Base-by-base conservation (phyloP, 2,888 invertebrate species). In the Acanthoscelides obtectus region DNA sequence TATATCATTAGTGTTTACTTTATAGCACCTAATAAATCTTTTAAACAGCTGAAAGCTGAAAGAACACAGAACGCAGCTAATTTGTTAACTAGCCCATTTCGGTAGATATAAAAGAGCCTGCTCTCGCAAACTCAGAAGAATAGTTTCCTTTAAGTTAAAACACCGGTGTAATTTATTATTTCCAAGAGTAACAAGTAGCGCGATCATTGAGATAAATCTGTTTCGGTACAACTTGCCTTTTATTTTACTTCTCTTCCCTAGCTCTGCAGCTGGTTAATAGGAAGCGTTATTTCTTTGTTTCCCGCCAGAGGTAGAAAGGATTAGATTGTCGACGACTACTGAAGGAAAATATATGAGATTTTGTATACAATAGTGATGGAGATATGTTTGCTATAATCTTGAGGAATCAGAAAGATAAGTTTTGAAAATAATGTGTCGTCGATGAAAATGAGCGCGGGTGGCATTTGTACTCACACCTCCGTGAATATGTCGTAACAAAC, bases 141-240 rank as follows among this genome's bases (percentile, higher is more conserved):
- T 45, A 17, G 45, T 45, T 45, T 45, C 12, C 45, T 12, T 45
- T 45, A 45, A 45, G 8, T 45, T 45, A 45, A 45, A 45, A 45
- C 45, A 45, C 45, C 45, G 45, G 45, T 12, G 45, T 45, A 45
- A 45, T 45, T 45, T 45, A 45, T 45, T 45, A 45, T 45, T 45
- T 45, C 45, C 72, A 73, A 64, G 67, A 72, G 68, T 70, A 73
- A 72, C 69, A 74, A 70, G 69, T 72, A 63, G 67, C 66, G 45
- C 67, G 69, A 75, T 72, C 71, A 70, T 71, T 71, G 68, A 73
- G 71, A 74, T 74, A 73, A 74, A 74, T 74, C 71, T 70, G 67
- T 71, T 71, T 68, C 64, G 22, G 45, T 45, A 45, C 45, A 6
- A 45, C 12, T 45, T 45, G 45, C 45, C 45, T 45, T 45, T 45